phyloP scores from a whole-genome alignment of 1,140 invertebrate species.

The Drosophila leontia region DNA sequence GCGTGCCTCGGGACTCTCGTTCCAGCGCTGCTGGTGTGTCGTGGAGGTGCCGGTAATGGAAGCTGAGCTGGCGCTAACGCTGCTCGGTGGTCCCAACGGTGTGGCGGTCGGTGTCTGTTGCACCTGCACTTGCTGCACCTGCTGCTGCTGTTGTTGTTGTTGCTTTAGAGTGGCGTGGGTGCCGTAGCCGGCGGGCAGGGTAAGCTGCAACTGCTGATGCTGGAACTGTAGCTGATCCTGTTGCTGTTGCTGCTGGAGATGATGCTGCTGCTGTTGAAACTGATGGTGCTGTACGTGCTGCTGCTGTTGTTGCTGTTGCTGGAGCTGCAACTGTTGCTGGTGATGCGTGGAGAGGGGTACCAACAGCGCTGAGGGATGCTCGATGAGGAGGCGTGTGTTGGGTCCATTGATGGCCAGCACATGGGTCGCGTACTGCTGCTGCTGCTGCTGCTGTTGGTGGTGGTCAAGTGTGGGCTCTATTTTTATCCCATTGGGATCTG shows the following conservation, averaged over 20 bases:
- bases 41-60: conserved; percentile 46
- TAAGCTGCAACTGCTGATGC: conserved; percentile 64
- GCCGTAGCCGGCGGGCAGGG: conserved; percentile 49
- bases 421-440: conserved; percentile 80
- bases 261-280: conserved; percentile 47
- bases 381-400: conserved; percentile 80
- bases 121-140: conserved; percentile 59
- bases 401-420: conserved; percentile 81
- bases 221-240: conserved; percentile 62
- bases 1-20: conserved; percentile 84
- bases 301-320: conserved; percentile 70
- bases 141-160: conserved; percentile 64
- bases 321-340: conserved; percentile 70
- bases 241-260: conserved; percentile 56
- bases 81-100: conserved; percentile 63
- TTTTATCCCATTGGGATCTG: conserved; percentile 85
- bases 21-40: conserved; percentile 79
- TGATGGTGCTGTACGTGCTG: conserved; percentile 56
- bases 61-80: conserved; percentile 57
- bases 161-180: conserved; percentile 61
- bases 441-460: conserved; percentile 72
- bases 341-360: conserved; percentile 77
- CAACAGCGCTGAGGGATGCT: conserved; percentile 81
- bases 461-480: conserved; percentile 84
- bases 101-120: conserved; percentile 70